Evolutionary conservation across 2,797 vertebrate genomes (phyloP).

Genomic region (Poeciliopsis paucimaculata): DNA sequence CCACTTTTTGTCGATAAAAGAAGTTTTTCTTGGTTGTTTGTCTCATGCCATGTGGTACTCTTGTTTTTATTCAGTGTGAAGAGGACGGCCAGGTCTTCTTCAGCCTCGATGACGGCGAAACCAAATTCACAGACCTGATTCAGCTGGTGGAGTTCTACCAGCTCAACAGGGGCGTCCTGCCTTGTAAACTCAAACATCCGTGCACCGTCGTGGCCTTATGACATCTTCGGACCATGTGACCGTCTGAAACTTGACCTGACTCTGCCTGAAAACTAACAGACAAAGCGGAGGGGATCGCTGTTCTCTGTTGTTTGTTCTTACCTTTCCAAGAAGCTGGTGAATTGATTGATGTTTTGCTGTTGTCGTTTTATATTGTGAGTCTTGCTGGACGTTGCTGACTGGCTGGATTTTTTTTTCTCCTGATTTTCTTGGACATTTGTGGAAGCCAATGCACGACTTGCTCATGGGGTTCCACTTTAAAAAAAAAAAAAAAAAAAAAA

Average conservation of each 20-base stretch:
- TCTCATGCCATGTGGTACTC: background rate
- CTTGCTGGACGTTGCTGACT: slow-evolving; percentile 60
- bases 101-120: slow-evolving; percentile 96
- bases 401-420: slow-evolving; percentile 41
- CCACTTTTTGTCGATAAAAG: background rate
- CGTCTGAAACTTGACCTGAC: slow-evolving; percentile 75
- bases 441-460: slow-evolving; percentile 45
- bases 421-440: slow-evolving; percentile 50
- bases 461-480: slow-evolving; percentile 16
- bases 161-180: slow-evolving; percentile 97
- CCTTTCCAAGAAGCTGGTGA: slow-evolving; percentile 73
- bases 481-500: slow-evolving; percentile 25
- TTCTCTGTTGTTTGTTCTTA: slow-evolving; percentile 37
- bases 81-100: slow-evolving; percentile 96
- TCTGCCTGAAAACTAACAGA: slow-evolving; percentile 72
- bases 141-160: slow-evolving; percentile 99
- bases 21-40: background rate
- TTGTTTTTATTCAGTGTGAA: slow-evolving; percentile 84
- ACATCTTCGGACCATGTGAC: slow-evolving; percentile 80
- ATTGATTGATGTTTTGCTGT: slow-evolving; percentile 67
- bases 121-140: slow-evolving; percentile 98
- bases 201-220: slow-evolving; percentile 98
- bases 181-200: slow-evolving; percentile 98
- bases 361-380: slow-evolving; percentile 55
- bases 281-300: slow-evolving; percentile 47